phyloP scores from a whole-genome alignment of 2,888 invertebrate species.

The Eilema depressum region DNA sequence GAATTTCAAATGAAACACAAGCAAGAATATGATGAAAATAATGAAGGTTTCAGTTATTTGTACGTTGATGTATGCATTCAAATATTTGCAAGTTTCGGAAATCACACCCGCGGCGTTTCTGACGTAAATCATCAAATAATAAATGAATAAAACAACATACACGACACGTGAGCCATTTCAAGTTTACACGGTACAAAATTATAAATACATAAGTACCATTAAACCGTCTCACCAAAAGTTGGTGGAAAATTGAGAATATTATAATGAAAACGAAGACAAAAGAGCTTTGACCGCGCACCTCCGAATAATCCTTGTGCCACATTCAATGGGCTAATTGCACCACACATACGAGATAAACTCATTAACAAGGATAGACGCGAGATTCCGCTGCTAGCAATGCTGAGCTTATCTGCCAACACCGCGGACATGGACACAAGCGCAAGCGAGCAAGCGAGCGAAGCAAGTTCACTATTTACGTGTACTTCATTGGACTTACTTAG shows the following conservation, averaged over 20 bases:
- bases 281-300: constrained; percentile 66
- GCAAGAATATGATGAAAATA: neutral
- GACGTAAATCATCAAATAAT: neutral
- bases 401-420: constrained; percentile 73
- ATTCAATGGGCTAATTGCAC: constrained; percentile 82
- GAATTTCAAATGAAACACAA: neutral
- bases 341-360: constrained; percentile 85
- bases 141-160: too few species aligned
- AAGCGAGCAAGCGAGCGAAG: constrained; percentile 31
- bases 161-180: too few species aligned
- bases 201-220: neutral
- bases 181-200: neutral
- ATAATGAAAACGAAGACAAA: constrained; percentile 48
- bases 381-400: constrained; percentile 77
- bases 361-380: constrained; percentile 85
- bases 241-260: constrained; percentile 13
- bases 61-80: neutral
- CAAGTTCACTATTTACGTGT: neutral
- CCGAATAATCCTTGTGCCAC: constrained; percentile 80
- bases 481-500: neutral
- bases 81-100: neutral
- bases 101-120: too few species aligned
- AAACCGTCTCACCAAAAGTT: neutral
- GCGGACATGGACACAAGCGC: constrained; percentile 35
- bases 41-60: neutral